Conservation (phyloP, 1,140 invertebrate species). For the Oppia nitens region DNA sequence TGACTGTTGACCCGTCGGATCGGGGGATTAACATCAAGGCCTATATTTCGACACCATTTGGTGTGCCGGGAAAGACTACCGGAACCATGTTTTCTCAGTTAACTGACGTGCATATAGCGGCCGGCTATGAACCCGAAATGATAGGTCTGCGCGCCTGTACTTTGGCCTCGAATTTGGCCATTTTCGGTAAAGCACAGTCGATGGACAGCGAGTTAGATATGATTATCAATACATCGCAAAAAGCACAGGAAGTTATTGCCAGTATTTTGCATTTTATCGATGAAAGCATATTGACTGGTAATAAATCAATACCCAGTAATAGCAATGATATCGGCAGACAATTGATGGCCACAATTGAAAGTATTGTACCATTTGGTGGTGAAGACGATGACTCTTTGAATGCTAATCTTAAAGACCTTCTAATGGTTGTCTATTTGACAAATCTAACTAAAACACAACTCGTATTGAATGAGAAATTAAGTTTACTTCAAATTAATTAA, state of each 20-base stretch:
- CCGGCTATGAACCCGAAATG: conserved; percentile 73
- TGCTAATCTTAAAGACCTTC: conserved; percentile 45
- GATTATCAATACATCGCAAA: conserved; percentile 15
- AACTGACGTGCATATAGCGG: conserved; percentile 22
- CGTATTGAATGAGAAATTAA: conserved; percentile 84
- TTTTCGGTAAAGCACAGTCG: conserved; percentile 3
- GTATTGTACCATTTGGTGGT: conserved; percentile 15
- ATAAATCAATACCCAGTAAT: conserved; percentile 11
- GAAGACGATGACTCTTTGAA: conserved; percentile 16
- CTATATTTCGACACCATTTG: conserved; percentile 56
- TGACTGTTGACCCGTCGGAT: conserved; percentile 78
- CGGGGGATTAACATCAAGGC: conserved; percentile 71
- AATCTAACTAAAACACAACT: conserved; percentile 91
- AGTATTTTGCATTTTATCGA: conserved; percentile 18
- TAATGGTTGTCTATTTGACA: conserved; percentile 88
- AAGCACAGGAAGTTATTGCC: conserved; percentile 14
- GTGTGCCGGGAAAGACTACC: conserved; percentile 54
- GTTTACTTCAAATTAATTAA: neutral
- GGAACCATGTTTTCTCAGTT: conserved; percentile 93
- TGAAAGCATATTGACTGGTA: conserved; percentile 18
- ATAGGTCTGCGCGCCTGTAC: conserved; percentile 34
- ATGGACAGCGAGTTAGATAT: conserved; percentile 16
- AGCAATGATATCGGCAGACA: conserved; percentile 21
- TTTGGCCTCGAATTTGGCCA: conserved; percentile 12
- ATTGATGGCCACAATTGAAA: conserved; percentile 23